These are phyloP conservation scores for Caprella mutica DNA, from an alignment of 2,888 invertebrate species.

Conservation along the genomic window DNA sequence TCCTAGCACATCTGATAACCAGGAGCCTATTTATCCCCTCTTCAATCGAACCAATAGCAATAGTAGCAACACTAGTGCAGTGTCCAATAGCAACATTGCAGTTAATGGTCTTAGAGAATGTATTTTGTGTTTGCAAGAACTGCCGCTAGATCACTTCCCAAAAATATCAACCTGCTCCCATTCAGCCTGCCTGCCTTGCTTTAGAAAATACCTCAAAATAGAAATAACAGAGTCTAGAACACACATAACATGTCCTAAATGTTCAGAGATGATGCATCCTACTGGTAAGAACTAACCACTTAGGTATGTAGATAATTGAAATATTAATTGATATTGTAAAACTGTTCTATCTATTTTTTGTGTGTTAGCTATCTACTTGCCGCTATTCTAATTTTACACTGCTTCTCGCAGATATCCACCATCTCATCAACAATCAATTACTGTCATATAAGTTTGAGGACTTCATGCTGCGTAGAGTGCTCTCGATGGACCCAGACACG, in stretches of 20 bases:
- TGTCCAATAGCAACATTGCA: no score
- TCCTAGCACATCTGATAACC: no score
- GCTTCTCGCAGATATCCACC: conserved; percentile 24
- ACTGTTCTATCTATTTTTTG: no score
- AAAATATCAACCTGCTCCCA: conserved; percentile 69
- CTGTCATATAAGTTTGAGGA: conserved; percentile 85
- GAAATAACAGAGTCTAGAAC: conserved; percentile 88
- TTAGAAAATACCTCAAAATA: conserved; percentile 78
- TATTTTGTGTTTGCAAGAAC: conserved; percentile 62
- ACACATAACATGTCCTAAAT: conserved; percentile 85
- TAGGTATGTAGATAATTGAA: no score
- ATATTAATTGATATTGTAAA: no score
- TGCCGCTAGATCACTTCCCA: conserved; percentile 55
- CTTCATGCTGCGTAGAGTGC: conserved; percentile 82
- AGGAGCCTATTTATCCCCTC: no score
- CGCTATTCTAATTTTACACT: neutral
- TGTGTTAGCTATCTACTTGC: conserved; percentile 5
- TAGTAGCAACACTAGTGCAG: no score
- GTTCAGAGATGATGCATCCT: conserved; percentile 84
- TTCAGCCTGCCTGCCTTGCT: conserved; percentile 74
- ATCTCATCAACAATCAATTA: conserved; percentile 48
- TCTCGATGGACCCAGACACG: conserved; percentile 88
- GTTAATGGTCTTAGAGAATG: conserved; percentile 56
- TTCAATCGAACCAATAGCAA: no score
- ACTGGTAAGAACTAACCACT: conserved; percentile 51